phyloP scores from a whole-genome alignment of 2,888 invertebrate genomes.

The Drosophila trichaetosa region DNA sequence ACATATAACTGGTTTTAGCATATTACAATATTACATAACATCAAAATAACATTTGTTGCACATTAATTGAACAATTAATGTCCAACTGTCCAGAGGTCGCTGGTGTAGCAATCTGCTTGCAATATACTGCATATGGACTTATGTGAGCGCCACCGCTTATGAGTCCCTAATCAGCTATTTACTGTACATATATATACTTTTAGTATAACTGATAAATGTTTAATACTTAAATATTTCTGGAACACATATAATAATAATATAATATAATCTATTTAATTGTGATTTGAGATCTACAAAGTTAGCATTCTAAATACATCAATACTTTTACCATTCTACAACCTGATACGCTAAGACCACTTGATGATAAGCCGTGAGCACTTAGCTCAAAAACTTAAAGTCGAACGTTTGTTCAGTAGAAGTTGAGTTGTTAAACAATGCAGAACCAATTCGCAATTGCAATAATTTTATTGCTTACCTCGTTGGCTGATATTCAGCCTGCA shows the following conservation, averaged over 20 bases:
- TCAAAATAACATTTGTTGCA: no score
- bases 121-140: background rate
- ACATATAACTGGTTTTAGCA: no score
- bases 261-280: background rate
- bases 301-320: background rate
- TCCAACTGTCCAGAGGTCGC: no score
- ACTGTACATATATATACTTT: background rate
- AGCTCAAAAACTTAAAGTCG: constrained; percentile 11
- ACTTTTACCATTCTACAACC: constrained; percentile 4
- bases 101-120: background rate
- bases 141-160: background rate
- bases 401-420: constrained; percentile 19
- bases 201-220: background rate
- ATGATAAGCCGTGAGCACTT: constrained; percentile 21
- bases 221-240: background rate
- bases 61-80: no score
- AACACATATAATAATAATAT: background rate
- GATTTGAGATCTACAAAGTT: background rate
- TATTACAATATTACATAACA: no score
- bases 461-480: background rate
- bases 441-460: background rate
- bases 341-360: constrained; percentile 27
- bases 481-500: constrained; percentile 14
- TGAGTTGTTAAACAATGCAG: constrained; percentile 22
- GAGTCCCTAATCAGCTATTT: background rate